phyloP scores from a whole-genome alignment of 2,113 vertebrate genomes.

The Tautogolabrus adspersus region DNA sequence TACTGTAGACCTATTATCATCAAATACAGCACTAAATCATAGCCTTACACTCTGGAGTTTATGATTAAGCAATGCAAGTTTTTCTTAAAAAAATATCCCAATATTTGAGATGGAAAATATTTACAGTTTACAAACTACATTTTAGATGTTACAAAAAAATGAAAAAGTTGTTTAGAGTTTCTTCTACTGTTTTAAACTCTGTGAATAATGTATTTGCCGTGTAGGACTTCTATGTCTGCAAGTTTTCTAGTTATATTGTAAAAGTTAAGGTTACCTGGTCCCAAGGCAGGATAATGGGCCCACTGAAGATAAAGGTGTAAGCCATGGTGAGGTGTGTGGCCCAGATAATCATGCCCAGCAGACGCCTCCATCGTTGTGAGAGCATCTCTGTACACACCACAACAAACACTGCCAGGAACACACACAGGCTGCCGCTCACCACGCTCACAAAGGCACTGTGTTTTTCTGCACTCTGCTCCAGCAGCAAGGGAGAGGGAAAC shows the following conservation, averaged over 20 bases:
- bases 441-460: conserved; percentile 85
- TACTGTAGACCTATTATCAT: too few relatives aligned
- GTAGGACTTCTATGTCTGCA: neutral
- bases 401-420: conserved; percentile 88
- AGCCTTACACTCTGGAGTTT: neutral
- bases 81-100: neutral
- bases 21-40: neutral
- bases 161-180: neutral
- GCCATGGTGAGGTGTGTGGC: conserved; percentile 89
- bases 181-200: too few relatives aligned
- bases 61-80: neutral
- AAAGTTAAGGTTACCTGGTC: conserved; percentile 87
- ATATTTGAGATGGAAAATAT: neutral
- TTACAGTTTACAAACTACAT: neutral
- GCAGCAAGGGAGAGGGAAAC: conserved; percentile 14
- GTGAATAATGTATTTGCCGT: too few relatives aligned
- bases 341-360: conserved; percentile 88
- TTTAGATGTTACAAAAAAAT: too few relatives aligned
- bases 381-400: conserved; percentile 89
- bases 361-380: conserved; percentile 85
- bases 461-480: conserved; percentile 63
- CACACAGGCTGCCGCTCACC: conserved; percentile 84
- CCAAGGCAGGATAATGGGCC: conserved; percentile 78
- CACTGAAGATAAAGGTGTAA: conserved; percentile 87
- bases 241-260: neutral